Evolutionary conservation across 2,888 invertebrate species (phyloP), one percentile per base, ranked within the genome.

Genomic region (Caenorhabditis japonica): DNA sequence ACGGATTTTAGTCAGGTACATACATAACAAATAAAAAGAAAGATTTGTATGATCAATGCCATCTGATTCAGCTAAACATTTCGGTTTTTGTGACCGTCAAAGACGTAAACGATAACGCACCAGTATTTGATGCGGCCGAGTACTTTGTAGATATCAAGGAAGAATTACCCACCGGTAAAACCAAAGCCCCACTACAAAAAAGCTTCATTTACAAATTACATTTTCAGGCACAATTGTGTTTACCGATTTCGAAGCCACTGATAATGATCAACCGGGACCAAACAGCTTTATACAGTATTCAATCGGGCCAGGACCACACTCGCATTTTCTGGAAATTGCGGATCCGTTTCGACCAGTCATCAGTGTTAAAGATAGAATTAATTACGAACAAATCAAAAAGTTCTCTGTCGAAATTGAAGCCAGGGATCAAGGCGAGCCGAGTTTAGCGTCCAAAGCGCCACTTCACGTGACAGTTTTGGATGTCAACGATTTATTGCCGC

Each of bases 71-170:
- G 85, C 47, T 86, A 62, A 86, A 86, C 68, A 86, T 86, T 60
- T 77, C 80, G 21, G 79, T 84, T 13, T 81, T 86, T 60, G 81
- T 86, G 43, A 81, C 81, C n/a, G 80, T 86, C 39, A 83, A 83
- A 60, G 86, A 86, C 66, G 83, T 86, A 43, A 86, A 86, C 51
- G 86, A 86, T 71, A 87, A 87, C 68, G 78, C 86, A 19, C 86
- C 86, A 8, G 76, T 75, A 33, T 86, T 86, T 62, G 81, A 81
- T 61, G 70, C 81, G 38, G 52, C 79, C 8, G 79, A 77, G 46
- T 86, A 85, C 60, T 59, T 56, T 49, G 76, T 86, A 4, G 76
- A 77, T 10, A 75, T 86, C 34, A 81, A 81, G 25, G 86, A 86
- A 43, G 86, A 87, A 68, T 60, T 85, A n/a, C 85, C 85, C 12